A percentile compares a stretch with the other conserved stretches of the same genome.
Evolutionary conservation across 2,888 invertebrate species (phyloP).

Genomic region (Pollenia angustigena): DNA sequence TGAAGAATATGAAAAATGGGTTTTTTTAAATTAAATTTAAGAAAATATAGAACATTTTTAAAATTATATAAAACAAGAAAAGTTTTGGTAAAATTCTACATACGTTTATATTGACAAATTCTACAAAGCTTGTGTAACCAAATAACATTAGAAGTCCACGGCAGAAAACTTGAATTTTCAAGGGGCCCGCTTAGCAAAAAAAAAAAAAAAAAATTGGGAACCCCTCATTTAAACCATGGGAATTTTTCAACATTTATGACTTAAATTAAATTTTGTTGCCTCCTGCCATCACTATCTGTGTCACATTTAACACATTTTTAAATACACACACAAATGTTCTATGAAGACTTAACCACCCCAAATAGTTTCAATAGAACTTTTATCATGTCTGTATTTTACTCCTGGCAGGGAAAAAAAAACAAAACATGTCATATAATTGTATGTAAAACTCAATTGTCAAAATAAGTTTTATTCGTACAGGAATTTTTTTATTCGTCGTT

Average conservation of each 20-base stretch:
- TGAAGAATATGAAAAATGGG: too few species aligned
- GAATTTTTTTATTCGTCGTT: slow-evolving; percentile 46
- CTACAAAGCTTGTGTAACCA: too few species aligned
- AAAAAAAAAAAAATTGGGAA: background rate
- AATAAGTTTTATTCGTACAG: slow-evolving; percentile 53
- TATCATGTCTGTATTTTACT: background rate
- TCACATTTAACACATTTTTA: slow-evolving; percentile 35
- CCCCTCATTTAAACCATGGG: background rate
- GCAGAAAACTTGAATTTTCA: background rate
- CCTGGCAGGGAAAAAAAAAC: background rate
- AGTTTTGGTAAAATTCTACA: too few species aligned
- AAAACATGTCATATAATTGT: slow-evolving; percentile 43
- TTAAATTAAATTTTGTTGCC: slow-evolving; percentile 4
- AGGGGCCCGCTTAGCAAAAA: too few species aligned
- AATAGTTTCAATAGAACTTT: slow-evolving; percentile 13
- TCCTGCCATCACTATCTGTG: slow-evolving; percentile 9
- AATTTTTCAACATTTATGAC: slow-evolving; percentile 7
- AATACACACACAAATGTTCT: slow-evolving; percentile 44
- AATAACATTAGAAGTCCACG: too few species aligned
- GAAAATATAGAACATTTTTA: too few species aligned
- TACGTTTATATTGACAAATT: too few species aligned
- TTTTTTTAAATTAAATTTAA: too few species aligned
- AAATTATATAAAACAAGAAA: too few species aligned
- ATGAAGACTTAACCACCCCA: slow-evolving; percentile 33
- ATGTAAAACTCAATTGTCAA: slow-evolving; percentile 11